Conservation (phyloP, 1,140 invertebrate genomes). For the Ctenoplectra terminalis region DNA sequence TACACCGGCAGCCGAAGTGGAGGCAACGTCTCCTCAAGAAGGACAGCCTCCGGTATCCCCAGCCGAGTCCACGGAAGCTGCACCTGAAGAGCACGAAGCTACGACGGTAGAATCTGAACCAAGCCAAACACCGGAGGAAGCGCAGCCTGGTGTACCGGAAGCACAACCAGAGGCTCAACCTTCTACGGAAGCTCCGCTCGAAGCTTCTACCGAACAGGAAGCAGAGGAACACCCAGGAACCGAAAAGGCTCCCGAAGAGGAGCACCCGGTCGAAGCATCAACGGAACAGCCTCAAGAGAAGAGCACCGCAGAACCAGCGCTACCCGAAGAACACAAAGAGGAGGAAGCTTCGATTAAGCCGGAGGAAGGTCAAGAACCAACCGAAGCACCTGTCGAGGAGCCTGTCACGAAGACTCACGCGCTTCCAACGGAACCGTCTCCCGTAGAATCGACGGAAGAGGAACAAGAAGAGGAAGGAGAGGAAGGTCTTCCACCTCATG, state of each 20-base stretch:
- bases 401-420: slow-evolving; percentile 21
- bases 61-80: slow-evolving; percentile 23
- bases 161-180: slow-evolving; percentile 14
- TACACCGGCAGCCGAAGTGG: background rate
- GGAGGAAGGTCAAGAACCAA: slow-evolving; percentile 51
- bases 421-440: slow-evolving; percentile 19
- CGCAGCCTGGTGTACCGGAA: background rate
- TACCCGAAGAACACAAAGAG: slow-evolving; percentile 29
- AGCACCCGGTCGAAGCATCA: background rate
- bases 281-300: slow-evolving; percentile 47
- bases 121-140: slow-evolving; percentile 19
- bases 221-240: slow-evolving; percentile 31
- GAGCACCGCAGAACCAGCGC: slow-evolving; percentile 12
- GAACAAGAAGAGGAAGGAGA: slow-evolving; percentile 57
- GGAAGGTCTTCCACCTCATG: slow-evolving; percentile 63
- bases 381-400: slow-evolving; percentile 20
- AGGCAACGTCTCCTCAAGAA: slow-evolving; percentile 33
- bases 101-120: background rate
- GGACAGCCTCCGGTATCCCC: background rate
- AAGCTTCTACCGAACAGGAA: slow-evolving; percentile 19
- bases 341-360: slow-evolving; percentile 38
- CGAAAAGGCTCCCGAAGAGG: slow-evolving; percentile 18
- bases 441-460: slow-evolving; percentile 46
- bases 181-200: background rate
- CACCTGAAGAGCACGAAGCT: slow-evolving; percentile 27